Conservation (phyloP, 2,113 vertebrate species). For the Stegostoma tigrinum region DNA sequence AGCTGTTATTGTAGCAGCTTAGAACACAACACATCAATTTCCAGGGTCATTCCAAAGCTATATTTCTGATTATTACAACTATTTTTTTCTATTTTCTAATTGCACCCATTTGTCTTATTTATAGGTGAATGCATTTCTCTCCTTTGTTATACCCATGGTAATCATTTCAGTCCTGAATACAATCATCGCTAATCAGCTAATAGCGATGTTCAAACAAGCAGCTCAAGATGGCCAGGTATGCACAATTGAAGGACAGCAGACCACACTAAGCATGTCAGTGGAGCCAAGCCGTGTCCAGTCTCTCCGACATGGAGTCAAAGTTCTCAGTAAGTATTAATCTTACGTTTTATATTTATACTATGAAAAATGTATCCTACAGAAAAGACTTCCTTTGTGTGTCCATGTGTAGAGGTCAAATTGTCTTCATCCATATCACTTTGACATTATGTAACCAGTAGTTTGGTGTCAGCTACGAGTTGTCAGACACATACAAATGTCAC, state of each 20-base stretch:
- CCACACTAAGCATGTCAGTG: constrained; percentile 70
- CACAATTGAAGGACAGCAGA: constrained; percentile 65
- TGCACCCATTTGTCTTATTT: neutral
- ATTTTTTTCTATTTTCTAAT: neutral
- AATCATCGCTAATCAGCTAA: constrained; percentile 87
- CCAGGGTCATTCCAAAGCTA: neutral
- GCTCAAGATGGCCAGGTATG: constrained; percentile 77
- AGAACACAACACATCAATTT: neutral
- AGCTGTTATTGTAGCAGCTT: neutral
- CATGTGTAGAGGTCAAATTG: neutral
- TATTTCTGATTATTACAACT: neutral
- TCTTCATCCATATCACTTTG: neutral
- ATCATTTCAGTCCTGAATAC: constrained; percentile 83
- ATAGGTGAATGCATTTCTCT: constrained; percentile 83
- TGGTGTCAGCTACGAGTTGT: too few species aligned
- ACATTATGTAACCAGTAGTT: neutral
- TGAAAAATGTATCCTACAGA: neutral
- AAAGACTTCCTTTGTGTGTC: neutral
- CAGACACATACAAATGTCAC: neutral
- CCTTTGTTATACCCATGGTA: constrained; percentile 85
- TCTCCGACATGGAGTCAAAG: constrained; percentile 80
- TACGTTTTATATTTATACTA: neutral
- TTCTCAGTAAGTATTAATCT: constrained; percentile 71
- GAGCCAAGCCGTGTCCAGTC: constrained; percentile 85
- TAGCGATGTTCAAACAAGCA: constrained; percentile 79